Conservation (phyloP, 2,797 vertebrate genomes). For the Cuniculus paca region DNA sequence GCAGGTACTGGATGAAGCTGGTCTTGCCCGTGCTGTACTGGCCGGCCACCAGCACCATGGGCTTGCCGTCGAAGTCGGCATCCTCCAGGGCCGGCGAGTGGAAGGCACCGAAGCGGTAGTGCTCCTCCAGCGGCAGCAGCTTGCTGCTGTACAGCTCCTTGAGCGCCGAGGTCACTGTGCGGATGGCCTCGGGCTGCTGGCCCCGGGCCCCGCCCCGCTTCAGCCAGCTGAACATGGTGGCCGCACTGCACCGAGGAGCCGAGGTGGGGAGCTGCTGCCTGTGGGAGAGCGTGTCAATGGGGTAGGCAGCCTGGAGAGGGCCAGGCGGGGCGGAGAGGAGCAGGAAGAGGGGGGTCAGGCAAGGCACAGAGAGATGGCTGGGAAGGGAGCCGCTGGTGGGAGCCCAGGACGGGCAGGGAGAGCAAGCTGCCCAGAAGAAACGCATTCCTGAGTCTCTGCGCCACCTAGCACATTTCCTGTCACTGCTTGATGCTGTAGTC, state of each 20-base stretch:
- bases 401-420: not conserved
- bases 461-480: not conserved
- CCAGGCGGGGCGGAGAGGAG: no score
- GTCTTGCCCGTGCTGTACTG: conserved; percentile 98
- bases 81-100: conserved; percentile 95
- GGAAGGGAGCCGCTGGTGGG: not conserved
- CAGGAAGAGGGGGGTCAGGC: not conserved
- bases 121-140: conserved; percentile 94
- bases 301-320: not conserved
- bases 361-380: not conserved
- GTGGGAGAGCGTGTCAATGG: not conserved
- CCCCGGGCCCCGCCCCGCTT: conserved; percentile 91
- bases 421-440: not conserved
- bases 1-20: conserved; percentile 96
- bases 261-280: not conserved
- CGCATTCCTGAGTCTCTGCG: not conserved
- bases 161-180: conserved; percentile 95
- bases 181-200: conserved; percentile 95
- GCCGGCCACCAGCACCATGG: conserved; percentile 97
- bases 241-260: not conserved
- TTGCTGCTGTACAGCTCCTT: conserved; percentile 95
- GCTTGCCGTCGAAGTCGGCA: conserved; percentile 96
- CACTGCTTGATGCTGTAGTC: no score
- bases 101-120: conserved; percentile 95
- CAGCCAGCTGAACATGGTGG: conserved; percentile 95